Percentiles rank a stretch among this genome's conserved stretches.
phyloP scores from a whole-genome alignment of 2,888 invertebrate genomes.

The Liopterus haemorrhoidalis region DNA sequence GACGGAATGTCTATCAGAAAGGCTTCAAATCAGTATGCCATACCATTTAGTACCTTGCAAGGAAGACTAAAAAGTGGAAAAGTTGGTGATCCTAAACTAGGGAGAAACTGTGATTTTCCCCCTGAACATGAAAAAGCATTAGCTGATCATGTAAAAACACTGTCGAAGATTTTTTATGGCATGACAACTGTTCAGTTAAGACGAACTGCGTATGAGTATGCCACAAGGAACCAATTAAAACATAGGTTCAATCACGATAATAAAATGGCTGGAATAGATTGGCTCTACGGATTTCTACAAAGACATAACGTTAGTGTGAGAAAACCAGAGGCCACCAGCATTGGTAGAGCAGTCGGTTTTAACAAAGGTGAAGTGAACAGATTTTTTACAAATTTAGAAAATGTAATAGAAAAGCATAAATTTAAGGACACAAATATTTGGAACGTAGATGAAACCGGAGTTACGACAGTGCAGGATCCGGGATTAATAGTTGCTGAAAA shows the following conservation, averaged over 20 bases:
- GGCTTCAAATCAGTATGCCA: too few species aligned
- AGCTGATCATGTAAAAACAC: too few species aligned
- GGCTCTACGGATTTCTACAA: constrained; percentile 27
- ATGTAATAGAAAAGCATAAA: constrained; percentile 24
- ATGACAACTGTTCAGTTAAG: constrained; percentile 20
- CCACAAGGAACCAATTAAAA: constrained; percentile 23
- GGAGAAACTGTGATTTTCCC: too few species aligned
- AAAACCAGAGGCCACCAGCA: constrained; percentile 27
- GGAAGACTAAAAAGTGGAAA: too few species aligned
- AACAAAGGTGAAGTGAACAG: constrained; percentile 25
- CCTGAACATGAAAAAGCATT: too few species aligned
- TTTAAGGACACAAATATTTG: constrained; percentile 28
- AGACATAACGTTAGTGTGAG: constrained; percentile 25
- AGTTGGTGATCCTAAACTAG: too few species aligned
- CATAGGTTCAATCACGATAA: constrained; percentile 22
- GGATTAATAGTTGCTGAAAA: too few species aligned
- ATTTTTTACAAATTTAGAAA: constrained; percentile 25
- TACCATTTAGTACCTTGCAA: too few species aligned
- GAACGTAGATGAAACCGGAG: constrained; percentile 31
- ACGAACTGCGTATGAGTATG: constrained; percentile 28
- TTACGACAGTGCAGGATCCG: constrained; percentile 29
- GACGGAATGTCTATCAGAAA: too few species aligned
- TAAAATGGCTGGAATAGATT: constrained; percentile 30
- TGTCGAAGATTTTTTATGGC: too few species aligned
- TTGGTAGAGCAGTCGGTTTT: constrained; percentile 27